Percentiles rank a stretch among this genome's conserved stretches.
These are phyloP conservation scores for Camponotus floridanus DNA, from an alignment of 1,140 invertebrate species.

Conservation along the genomic window DNA sequence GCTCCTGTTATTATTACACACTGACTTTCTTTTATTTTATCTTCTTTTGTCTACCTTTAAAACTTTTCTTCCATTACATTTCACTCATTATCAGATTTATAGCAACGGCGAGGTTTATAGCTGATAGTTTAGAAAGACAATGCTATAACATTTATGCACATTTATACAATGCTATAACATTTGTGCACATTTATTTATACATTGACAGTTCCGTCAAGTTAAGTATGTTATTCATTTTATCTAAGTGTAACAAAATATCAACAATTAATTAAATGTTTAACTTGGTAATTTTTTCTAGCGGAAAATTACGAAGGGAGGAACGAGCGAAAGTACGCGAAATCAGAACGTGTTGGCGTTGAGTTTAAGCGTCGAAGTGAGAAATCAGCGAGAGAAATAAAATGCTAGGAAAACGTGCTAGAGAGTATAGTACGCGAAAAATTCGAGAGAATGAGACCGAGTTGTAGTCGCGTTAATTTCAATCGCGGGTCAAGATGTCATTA, in stretches of 20 bases:
- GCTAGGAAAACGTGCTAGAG: not conserved
- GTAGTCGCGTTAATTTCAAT: conserved; percentile 33
- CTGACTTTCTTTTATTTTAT: not conserved
- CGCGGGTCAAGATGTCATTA: conserved; percentile 41
- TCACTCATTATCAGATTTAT: conserved; percentile 11
- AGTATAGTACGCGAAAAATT: conserved; percentile 25
- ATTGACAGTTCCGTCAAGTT: conserved; percentile 30
- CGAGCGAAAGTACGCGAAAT: not conserved
- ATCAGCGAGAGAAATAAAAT: conserved; percentile 35
- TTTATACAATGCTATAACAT: not conserved
- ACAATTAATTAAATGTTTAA: conserved; percentile 66
- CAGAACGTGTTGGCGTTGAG: conserved; percentile 7
- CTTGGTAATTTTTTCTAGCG: not conserved
- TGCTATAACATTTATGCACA: not conserved
- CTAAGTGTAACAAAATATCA: conserved; percentile 12
- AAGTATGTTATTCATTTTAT: conserved; percentile 20
- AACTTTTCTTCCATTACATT: conserved; percentile 16
- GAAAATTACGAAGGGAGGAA: not conserved
- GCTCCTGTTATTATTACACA: not conserved
- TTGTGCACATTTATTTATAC: not conserved
- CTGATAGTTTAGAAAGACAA: not conserved
- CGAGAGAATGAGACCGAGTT: not conserved
- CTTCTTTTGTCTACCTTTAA: not conserved
- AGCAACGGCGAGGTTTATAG: conserved; percentile 17
- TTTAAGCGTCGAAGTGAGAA: conserved; percentile 32